Evolutionary conservation across 2,113 vertebrate genomes (phyloP).

Genomic region (Callaeas wilsoni): DNA sequence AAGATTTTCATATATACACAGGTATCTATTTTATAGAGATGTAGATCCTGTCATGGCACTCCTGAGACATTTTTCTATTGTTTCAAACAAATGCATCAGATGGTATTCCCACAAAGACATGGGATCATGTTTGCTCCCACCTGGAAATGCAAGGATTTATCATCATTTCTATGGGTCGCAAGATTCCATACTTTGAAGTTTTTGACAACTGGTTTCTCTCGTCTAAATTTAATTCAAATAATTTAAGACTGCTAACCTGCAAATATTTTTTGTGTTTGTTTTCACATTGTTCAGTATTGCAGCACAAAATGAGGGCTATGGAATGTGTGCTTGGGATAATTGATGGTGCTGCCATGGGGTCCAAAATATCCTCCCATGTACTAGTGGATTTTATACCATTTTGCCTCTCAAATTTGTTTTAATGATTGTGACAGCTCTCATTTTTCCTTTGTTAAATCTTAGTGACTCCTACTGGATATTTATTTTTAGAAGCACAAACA

Average conservation of each 20-base stretch:
- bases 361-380: background rate
- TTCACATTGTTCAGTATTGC: background rate
- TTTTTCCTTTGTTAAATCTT: constrained; percentile 52
- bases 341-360: background rate
- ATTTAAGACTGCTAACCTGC: background rate
- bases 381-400: background rate
- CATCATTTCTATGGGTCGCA: rapidly evolving
- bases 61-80: background rate
- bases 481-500: constrained; percentile 19
- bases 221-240: background rate
- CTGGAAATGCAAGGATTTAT: background rate
- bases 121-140: background rate
- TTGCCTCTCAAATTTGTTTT: constrained; percentile 41
- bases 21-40: background rate
- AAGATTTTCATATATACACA: background rate
- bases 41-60: background rate
- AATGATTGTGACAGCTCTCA: constrained; percentile 18
- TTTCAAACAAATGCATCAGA: background rate
- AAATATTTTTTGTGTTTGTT: background rate
- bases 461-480: constrained; percentile 19
- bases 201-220: background rate
- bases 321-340: background rate
- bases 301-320: background rate
- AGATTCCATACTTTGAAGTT: background rate
- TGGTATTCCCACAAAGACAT: background rate